Evolutionary conservation across 2,888 invertebrate species (phyloP).

Genomic region (Aphidius colemani): DNA sequence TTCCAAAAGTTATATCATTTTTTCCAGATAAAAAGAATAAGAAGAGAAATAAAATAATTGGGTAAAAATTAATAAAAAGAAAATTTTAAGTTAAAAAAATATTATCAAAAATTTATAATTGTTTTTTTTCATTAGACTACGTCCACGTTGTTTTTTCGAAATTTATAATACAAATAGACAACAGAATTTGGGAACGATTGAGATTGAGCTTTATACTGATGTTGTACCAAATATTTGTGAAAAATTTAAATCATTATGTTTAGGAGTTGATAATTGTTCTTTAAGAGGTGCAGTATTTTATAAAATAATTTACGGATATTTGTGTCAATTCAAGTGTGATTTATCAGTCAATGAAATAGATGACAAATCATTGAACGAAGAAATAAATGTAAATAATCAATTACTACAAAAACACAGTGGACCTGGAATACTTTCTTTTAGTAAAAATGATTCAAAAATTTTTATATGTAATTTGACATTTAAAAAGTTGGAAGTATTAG

Average conservation of each 20-base stretch:
- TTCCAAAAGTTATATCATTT: no score
- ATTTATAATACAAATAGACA: constrained; percentile 43
- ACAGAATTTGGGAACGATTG: constrained; percentile 49
- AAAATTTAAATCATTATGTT: constrained; percentile 55
- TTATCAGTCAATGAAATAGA: constrained; percentile 66
- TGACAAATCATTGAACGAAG: constrained; percentile 61
- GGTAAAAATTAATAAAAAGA: background rate
- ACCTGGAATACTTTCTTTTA: constrained; percentile 66
- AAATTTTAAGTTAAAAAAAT: background rate
- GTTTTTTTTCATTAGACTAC: constrained; percentile 6
- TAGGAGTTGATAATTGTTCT: constrained; percentile 50
- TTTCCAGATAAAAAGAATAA: background rate
- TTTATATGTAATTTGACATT: constrained; percentile 68
- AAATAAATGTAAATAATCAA: constrained; percentile 60
- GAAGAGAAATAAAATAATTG: background rate
- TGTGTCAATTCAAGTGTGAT: constrained; percentile 67
- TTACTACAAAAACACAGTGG: constrained; percentile 62
- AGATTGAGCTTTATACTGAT: constrained; percentile 55
- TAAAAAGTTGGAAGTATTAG: constrained; percentile 62
- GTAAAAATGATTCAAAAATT: constrained; percentile 58
- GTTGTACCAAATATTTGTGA: constrained; percentile 54
- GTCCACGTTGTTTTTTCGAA: constrained; percentile 53
- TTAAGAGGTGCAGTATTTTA: constrained; percentile 62
- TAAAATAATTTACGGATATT: constrained; percentile 64
- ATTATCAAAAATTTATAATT: constrained; percentile 11